A percentile compares a stretch with the other conserved stretches of the same genome.
phyloP scores from a whole-genome alignment of 2,888 invertebrate genomes.

The Orthosia cruda region DNA sequence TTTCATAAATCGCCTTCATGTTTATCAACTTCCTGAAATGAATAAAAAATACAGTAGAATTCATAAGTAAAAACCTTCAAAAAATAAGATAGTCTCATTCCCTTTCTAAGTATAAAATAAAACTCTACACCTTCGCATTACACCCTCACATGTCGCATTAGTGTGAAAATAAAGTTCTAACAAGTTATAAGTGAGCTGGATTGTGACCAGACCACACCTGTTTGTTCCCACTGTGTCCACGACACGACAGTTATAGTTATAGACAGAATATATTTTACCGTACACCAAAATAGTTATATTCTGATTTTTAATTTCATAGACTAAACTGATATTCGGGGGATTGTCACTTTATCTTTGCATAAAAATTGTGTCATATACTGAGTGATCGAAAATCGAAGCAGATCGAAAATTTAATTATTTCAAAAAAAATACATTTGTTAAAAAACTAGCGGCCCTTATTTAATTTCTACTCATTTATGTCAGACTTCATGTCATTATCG shows the following conservation, averaged over 20 bases:
- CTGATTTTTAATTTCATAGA: no score
- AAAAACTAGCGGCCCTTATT: no score
- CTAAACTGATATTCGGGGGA: no score
- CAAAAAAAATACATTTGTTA: no score
- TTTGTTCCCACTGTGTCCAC: slow-evolving; percentile 45
- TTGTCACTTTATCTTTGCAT: no score
- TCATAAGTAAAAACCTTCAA: not conserved
- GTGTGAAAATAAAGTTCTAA: slow-evolving; percentile 55
- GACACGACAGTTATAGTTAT: not conserved
- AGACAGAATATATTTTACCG: no score
- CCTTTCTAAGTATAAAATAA: slow-evolving; percentile 1
- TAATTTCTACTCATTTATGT: no score
- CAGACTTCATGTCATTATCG: no score
- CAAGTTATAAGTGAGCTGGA: slow-evolving; percentile 60
- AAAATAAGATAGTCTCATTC: not conserved
- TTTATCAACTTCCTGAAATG: not conserved
- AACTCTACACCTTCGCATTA: slow-evolving; percentile 4
- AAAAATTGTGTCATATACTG: no score
- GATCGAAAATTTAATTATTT: no score
- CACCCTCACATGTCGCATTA: slow-evolving; percentile 27
- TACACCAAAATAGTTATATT: no score
- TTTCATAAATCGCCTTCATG: not conserved
- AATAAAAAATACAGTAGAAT: not conserved
- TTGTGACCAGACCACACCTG: slow-evolving; percentile 60
- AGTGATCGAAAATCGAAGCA: no score